Evolutionary conservation across 2,888 invertebrate species (phyloP), one percentile per base, ranked within the genome.

Genomic region (Herminia tarsipennalis): DNA sequence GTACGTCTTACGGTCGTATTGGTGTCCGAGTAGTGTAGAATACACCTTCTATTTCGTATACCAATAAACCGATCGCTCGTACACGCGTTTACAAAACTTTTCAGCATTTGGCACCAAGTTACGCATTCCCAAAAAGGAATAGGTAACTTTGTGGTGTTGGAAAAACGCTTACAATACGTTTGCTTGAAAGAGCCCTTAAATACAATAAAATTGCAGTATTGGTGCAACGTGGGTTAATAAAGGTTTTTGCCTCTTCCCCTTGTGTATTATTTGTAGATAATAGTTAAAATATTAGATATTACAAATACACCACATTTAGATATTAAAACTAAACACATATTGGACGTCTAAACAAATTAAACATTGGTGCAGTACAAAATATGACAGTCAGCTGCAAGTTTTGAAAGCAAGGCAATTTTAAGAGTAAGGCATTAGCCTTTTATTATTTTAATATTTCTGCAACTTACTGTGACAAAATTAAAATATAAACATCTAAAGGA

Each of bases 301-400:
- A 17, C n/a, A 40, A 57, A 40, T 22, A 49, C 47, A 63, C 49
- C 64, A 64, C 56, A 66, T 47, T 59, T 44, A 65, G 50, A 64
- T 37, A 48, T 3, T 50, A 17, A 38, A 62, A 48, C 3, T 50
- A 17, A 38, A 62, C 36, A 64, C 40, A 48, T 40, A 51, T 43
- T 28, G 1, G 36, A 60, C 36, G 34, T 46, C 48, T 47, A 55
- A 37, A 47, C 46, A 59, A 20, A 17, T 10, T 44, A 36, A 30
- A 40, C 8, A 43, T 43, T 21, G 27, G 61, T 62, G 61, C 61
- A 62, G 18, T 45, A 52, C 9, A 45, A 29, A 37, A 32, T 30
- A 30, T 52, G n/a, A 60, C 48, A 65, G 45, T 50, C 10, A 32
- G 63, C 50, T 54, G 64, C 50, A 59, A 42, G 43, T 46, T 32